phyloP scores from a whole-genome alignment of 37 sponge, comb jelly and placozoan genomes.

The Eunapius fragilis region DNA sequence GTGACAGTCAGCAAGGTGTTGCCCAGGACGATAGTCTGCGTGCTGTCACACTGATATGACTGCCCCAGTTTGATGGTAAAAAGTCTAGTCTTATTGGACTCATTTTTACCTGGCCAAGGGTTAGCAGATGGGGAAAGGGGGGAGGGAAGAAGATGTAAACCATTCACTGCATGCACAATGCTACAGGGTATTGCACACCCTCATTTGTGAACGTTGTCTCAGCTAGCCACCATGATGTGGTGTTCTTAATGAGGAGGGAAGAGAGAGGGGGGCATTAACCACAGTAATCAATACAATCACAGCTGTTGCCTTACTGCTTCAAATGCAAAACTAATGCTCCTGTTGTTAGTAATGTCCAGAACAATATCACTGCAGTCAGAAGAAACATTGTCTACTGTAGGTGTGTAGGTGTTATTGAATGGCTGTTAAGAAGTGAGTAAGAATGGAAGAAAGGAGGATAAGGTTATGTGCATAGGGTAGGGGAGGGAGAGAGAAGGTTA shows the following conservation, averaged over 20 bases:
- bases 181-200: too few relatives aligned
- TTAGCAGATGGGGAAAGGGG: too few relatives aligned
- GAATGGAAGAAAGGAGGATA: too few relatives aligned
- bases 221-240: background rate
- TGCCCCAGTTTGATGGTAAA: background rate
- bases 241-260: background rate
- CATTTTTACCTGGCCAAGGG: background rate
- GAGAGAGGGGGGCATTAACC: background rate
- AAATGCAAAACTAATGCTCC: background rate
- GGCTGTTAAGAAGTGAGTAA: background rate
- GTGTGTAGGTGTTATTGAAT: background rate
- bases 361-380: background rate
- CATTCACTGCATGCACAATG: too few relatives aligned
- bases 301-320: background rate
- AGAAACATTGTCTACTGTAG: background rate
- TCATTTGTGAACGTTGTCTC: background rate
- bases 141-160: too few relatives aligned
- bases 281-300: background rate
- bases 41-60: slow-evolving; percentile 24
- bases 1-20: background rate
- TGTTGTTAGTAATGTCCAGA: background rate
- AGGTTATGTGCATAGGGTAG: too few relatives aligned
- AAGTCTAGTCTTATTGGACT: background rate
- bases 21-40: background rate
- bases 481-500: too few relatives aligned